Evolutionary conservation across 1,140 invertebrate species (phyloP), one percentile per base, ranked within the genome.

Genomic region (Heterodera schachtii): DNA sequence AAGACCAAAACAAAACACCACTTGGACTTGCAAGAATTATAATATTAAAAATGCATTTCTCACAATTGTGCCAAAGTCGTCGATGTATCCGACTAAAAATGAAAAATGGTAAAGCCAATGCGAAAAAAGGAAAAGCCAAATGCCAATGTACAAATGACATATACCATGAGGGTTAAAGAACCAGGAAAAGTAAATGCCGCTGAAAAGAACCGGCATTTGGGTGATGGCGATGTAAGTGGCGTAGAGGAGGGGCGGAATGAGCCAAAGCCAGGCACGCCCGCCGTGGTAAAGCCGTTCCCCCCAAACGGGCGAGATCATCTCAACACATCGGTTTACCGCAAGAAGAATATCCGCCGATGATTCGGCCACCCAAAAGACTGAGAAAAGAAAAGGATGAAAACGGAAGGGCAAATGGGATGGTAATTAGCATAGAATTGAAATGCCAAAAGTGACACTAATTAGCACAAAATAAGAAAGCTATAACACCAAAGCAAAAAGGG

Each of bases 91-190:
- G 49, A 78, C 77, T 78, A n/a, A 43, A 31, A 31, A 31, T 31
- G 31, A 31, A 31, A 31, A 31, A 46, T 31, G 16, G 57, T 16
- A 5, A 31, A 6, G 41, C 31, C 43, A 71, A 44, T 71, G 31
- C 5, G 0, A 31, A 31, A 31, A 31, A 46, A 41, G 16, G 57
- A 19, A 5, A 31, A 6, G 41, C 31, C 31, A 71, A 44, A 31
- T 31, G 31, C 31, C 31, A 31, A 31, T 31, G 31, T 31, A 31
- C 31, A 31, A 31, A 31, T 31, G 31, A 31, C 31, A 31, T 71
- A n/a, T 31, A 41, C 47, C 67, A 52, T 81, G 80, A n/a, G 80
- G 80, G 67, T 81, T 80, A 46, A 81, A 81, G 71, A 81, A 81
- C 80, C 80, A 81, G 5, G 80, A 31, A 67, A 66, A 79, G 69